Base-by-base conservation (phyloP, 2,888 invertebrate genomes). In the Acanthosepion esculentum region DNA sequence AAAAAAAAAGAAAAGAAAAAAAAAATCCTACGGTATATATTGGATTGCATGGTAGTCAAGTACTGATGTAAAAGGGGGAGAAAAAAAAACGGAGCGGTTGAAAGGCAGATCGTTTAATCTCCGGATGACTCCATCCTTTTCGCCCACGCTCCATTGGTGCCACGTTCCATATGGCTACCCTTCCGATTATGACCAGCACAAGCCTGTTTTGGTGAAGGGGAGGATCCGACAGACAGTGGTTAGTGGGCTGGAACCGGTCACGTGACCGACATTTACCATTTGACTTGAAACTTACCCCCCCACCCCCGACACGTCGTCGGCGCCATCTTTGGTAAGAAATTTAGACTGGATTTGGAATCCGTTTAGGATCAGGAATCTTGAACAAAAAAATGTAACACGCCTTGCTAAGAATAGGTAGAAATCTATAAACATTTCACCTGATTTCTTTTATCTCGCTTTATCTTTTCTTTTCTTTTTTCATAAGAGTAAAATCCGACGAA, bases 91-190 rank as follows among this genome's bases (percentile, higher is more conserved):
- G 1, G 12, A 12, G 33, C n/a, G 78, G 12, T 78, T 78, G n/a
- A 78, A 78, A 78, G 78, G 18, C 15, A 78, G 33, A n/a, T 78
- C 78, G 78, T 78, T 78, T 78, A 78, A 78, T 33, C 15, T 78
- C 78, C 78, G n/a, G 78, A 18, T 78, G 78, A n/a, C 78, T 78
- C 78, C 33, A 78, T 78, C 78, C 78, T 78, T 78, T 78, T 12
- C 78, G 78, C 78, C 78, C n/a, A 78, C 78, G 78, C 78, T 78
- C 78, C 78, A 78, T 78, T 78, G 78, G n/a, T 78, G 78, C 78
- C 78, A 78, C 15, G 78, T 78, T 78, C 78, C 78, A 78, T 78
- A 78, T n/a, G 78, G 78, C 78, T 78, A 78, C 78, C 78, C 78
- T 78, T 78, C 78, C 78, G 78, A 78, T 78, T 78, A 33, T 78